Base-by-base conservation (phyloP, 2,888 invertebrate species). In the Oligia latruncula region DNA sequence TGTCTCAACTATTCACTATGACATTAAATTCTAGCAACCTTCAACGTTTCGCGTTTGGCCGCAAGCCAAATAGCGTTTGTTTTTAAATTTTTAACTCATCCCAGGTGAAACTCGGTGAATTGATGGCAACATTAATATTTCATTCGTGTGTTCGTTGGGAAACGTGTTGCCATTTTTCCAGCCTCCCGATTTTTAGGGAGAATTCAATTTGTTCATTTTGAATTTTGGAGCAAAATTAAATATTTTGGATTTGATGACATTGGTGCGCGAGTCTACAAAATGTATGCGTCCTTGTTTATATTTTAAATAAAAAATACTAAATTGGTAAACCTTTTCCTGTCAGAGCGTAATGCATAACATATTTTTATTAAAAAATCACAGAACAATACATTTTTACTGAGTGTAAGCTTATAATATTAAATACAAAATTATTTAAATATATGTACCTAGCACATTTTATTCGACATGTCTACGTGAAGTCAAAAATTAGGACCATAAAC, bases 41-140 rank as follows among this genome's bases (percentile, higher is more conserved):
- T 78, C 84, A 83, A 82, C 84, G 78, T 85, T 86, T 85, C 81
- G 68, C 87, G 86, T 90, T 91, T 95, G 96, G 95, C 90, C 80
- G 71, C 52, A 62, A 68, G 93, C 96, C 95, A 95, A 95, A 95
- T 93, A 91, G 93, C 93, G 94, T 94, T 92, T 93, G 93, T 93
- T 94, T 94, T 93, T 91, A 92, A 95, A 94, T 93, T 94, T 95
- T 94, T 92, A 93, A 94, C 92, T 90, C 91, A 88, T 87, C 85
- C 87, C 88, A 90, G 90, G 90, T 90, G 90, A 91, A 89, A 89
- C 90, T 87, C 85, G 79, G 80, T 76, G 90, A 92, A 93, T 93
- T 94, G 93, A 93, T 94, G 92, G 92, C 90, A 90, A 90, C 89
- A 93, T 94, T 93, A 93, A 93, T 93, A 93, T 92, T 94, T 92